Evolutionary conservation across 2,888 invertebrate genomes (phyloP), one percentile per base, ranked within the genome.

Genomic region (Polydrusus cervinus): DNA sequence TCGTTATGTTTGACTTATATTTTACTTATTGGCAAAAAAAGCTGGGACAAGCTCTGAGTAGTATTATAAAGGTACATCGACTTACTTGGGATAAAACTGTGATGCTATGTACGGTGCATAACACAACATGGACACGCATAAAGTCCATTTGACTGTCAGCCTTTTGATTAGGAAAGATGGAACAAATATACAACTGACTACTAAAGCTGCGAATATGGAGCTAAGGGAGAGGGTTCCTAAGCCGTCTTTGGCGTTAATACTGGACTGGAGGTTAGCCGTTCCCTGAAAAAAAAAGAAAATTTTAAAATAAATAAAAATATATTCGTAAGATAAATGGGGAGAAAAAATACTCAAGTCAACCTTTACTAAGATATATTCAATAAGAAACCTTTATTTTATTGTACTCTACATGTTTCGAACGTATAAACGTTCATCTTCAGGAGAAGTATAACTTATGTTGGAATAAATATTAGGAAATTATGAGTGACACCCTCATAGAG

Each of bases 141-240:
- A 90, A 11, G 98, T 97, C 96, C 97, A 97, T 89, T 99, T 99
- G 79, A 97, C 97, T 72, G 97, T 97, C 82, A 98, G 91, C 87
- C 95, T 92, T 86, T 96, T 95, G 85, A 98, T 97, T 83, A 97
- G 90, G 88, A 96, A 94, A 53, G 97, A 96, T 62, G 97, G 97
- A 78, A 98, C 93, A 88, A 99, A 97, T 88, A 98, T 95, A 87
- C 98, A 98, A 74, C 98, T 98, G 14, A 98, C 90, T 69, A 98
- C 97, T 76, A 98, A 91, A 8, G 97, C 94, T 38, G 95, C 95
- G 88, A 98, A 99, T 81, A 98, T 93, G 49, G 97, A 95, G 83
- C 96, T 94, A 73, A 97, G 89, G 3, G 97, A 96, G 1, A 95
- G 94, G 0, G 96, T 96, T 47, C 97, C 97, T 60, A 98, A 90